Base-by-base conservation (phyloP, 1,140 invertebrate species). In the Tetranychus urticae region DNA sequence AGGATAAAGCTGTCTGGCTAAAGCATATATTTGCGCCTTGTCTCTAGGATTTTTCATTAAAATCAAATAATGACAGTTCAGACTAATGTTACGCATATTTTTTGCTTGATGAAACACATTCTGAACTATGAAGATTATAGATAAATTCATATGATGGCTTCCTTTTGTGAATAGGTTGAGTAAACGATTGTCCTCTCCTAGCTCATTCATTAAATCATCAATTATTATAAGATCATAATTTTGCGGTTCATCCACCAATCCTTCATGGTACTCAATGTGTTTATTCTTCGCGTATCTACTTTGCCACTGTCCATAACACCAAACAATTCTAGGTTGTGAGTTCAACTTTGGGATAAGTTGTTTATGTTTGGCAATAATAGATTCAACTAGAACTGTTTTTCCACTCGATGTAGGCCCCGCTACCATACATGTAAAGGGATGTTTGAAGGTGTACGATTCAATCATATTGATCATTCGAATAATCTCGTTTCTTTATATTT, bases 41-140 rank as follows among this genome's bases (percentile, higher is more conserved):
- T 74, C 71, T 31, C 71, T 65, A 1, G 70, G 70, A 62, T 73
- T 74, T 70, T 74, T 73, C 63, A 73, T 70, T 56, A 69, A 67
- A 50, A 72, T 67, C 46, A 74, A 67, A 63, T 71, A 71, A 64
- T 68, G 68, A 23, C 68, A 64, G 64, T 72, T 72, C 8, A 72
- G 57, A 7, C 68, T 71, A 36, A 72, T 72, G 59, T 72, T 70
- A 52, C 70, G 62, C 56, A 71, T 68, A 0, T 69, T 67, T 64
- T 66, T 67, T 10, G 70, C 70, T 66, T 72, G 69, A 67, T 73
- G 68, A 66, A 73, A 71, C 58, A 73, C 52, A 64, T 73, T 73
- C 67, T 73, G 71, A 39, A 71, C 71, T 56, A 72, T 70, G 57
- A 69, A 73, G 65, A 74, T 70, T 35, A 72, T 70, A 64, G 68